phyloP scores from a whole-genome alignment of 1,140 invertebrate genomes.

The Steinernema khuongi region DNA sequence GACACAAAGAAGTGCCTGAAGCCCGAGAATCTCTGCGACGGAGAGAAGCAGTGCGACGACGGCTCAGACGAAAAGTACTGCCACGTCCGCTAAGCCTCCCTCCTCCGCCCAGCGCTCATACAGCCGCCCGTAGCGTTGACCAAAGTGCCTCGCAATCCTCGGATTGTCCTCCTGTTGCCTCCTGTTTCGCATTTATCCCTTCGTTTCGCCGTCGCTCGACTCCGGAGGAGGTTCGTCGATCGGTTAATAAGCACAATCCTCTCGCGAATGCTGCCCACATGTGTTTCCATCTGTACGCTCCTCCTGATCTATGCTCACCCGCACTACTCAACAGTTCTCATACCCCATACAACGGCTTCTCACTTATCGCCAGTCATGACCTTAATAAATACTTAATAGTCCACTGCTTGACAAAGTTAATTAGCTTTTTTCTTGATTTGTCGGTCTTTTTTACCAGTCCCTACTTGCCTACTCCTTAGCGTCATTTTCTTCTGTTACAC shows the following conservation, averaged over 20 bases:
- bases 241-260: neutral
- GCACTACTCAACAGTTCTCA: no score
- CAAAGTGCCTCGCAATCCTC: slow-evolving; percentile 4
- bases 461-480: no score
- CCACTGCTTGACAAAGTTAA: no score
- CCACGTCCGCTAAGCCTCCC: slow-evolving; percentile 11
- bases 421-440: no score
- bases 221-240: neutral
- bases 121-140: neutral
- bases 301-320: neutral
- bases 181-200: neutral
- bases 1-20: slow-evolving; percentile 59
- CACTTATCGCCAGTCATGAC: no score
- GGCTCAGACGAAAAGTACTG: slow-evolving; percentile 51
- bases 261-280: no score
- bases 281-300: no score
- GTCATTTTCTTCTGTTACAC: no score
- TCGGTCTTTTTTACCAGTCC: no score
- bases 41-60: slow-evolving; percentile 46
- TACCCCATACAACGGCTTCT: no score
- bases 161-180: neutral
- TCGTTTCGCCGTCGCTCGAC: neutral
- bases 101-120: neutral
- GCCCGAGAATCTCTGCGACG: slow-evolving; percentile 55
- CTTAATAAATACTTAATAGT: no score